Conservation (phyloP, 2,113 vertebrate genomes). For the Cheilinus undulatus region DNA sequence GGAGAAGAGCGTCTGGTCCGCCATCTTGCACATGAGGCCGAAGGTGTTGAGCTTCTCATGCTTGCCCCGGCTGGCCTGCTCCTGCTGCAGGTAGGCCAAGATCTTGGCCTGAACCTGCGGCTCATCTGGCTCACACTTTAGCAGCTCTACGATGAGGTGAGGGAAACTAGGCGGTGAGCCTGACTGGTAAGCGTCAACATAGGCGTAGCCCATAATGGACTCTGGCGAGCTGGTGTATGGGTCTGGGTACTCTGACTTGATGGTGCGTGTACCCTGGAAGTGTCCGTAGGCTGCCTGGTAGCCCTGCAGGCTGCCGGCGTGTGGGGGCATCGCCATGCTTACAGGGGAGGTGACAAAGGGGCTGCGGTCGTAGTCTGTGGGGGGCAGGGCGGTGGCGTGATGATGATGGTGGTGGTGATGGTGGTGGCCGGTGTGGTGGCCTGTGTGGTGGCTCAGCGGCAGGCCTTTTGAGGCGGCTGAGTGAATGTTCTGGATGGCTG, state of each 20-base stretch:
- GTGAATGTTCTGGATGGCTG: slow-evolving; percentile 97
- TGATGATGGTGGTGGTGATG: slow-evolving; percentile 81
- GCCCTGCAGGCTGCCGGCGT: slow-evolving; percentile 91
- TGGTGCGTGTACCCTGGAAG: slow-evolving; percentile 93
- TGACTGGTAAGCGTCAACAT: slow-evolving; percentile 92
- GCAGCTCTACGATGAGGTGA: slow-evolving; percentile 95
- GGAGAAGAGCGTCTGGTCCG: slow-evolving; percentile 98
- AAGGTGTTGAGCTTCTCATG: slow-evolving; percentile 97
- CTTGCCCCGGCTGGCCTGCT: slow-evolving; percentile 94
- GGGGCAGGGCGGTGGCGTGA: slow-evolving; percentile 90
- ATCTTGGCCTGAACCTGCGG: slow-evolving; percentile 96
- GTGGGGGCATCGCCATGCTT: slow-evolving; percentile 99
- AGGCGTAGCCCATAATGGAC: slow-evolving; percentile 97
- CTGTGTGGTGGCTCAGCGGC: slow-evolving; percentile 90
- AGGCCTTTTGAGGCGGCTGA: slow-evolving; percentile 97
- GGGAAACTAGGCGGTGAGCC: slow-evolving; percentile 95
- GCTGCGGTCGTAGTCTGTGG: slow-evolving; percentile 96
- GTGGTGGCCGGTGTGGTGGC: slow-evolving; percentile 80
- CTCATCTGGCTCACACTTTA: slow-evolving; percentile 98
- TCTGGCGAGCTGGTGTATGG: slow-evolving; percentile 97
- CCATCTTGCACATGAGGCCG: slow-evolving; percentile 99
- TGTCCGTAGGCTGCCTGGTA: slow-evolving; percentile 95
- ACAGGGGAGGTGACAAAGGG: slow-evolving; percentile 97
- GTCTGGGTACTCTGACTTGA: slow-evolving; percentile 99
- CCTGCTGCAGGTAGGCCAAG: slow-evolving; percentile 94